These are phyloP conservation scores for Acipenser ruthenus DNA, from an alignment of 2,797 vertebrate genomes.

Conservation along the genomic window DNA sequence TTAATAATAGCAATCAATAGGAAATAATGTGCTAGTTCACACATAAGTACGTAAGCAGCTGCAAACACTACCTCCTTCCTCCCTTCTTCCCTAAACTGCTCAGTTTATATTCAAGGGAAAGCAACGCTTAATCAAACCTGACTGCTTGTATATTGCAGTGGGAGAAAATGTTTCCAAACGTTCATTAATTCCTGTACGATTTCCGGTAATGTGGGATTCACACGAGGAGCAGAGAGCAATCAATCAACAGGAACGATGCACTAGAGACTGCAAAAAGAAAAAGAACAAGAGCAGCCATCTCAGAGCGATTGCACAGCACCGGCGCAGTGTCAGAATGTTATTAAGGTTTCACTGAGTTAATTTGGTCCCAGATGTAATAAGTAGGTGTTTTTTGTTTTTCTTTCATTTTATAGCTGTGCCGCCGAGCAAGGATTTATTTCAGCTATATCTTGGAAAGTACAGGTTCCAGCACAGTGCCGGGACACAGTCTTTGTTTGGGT, in stretches of 20 bases:
- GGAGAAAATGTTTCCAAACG: not conserved
- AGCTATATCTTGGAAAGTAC: not conserved
- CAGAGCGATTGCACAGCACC: not conserved
- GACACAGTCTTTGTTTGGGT: not conserved
- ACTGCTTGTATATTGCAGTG: not conserved
- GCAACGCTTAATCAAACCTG: not conserved
- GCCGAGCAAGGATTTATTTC: not conserved
- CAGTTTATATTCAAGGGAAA: not conserved
- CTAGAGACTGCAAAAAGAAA: not conserved
- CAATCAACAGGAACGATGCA: constrained; percentile 8
- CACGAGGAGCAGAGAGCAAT: not conserved
- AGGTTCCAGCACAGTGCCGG: not conserved
- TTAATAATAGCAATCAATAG: too few relatives aligned
- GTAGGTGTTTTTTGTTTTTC: not conserved
- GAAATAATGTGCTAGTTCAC: too few relatives aligned
- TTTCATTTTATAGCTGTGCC: not conserved
- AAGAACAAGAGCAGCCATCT: not conserved
- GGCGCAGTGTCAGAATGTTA: not conserved
- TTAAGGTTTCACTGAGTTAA: not conserved
- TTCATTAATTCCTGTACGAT: not conserved
- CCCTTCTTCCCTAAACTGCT: not conserved
- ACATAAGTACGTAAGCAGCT: too few relatives aligned
- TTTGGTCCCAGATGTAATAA: constrained; percentile 1
- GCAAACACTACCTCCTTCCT: too few relatives aligned
- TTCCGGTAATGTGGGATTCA: not conserved